phyloP scores from a whole-genome alignment of 1,140 invertebrate genomes.

The Brachionus rotundiformis region DNA sequence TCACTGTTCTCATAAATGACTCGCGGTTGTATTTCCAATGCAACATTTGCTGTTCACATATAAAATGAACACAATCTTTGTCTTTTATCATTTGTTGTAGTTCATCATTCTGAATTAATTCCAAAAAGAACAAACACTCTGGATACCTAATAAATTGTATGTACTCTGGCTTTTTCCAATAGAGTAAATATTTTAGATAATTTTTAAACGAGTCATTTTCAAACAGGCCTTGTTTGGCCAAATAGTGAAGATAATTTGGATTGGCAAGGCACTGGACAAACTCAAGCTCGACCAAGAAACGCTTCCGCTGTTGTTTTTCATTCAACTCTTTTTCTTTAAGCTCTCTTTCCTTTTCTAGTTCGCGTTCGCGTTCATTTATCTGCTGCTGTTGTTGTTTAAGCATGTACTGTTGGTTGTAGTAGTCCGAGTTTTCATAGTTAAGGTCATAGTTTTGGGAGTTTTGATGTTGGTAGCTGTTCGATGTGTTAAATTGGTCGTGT shows the following conservation, averaged over 20 bases:
- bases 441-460: background rate
- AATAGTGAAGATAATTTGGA: slow-evolving; percentile 51
- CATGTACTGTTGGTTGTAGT: slow-evolving; percentile 36
- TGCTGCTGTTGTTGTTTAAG: slow-evolving; percentile 43
- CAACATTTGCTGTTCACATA: slow-evolving; percentile 47
- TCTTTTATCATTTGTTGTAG: slow-evolving; percentile 25
- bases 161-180: slow-evolving; percentile 51
- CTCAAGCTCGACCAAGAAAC: slow-evolving; percentile 50
- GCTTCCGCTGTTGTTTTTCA: slow-evolving; percentile 32
- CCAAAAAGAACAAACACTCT: slow-evolving; percentile 42
- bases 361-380: background rate
- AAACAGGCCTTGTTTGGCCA: slow-evolving; percentile 39
- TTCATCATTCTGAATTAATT: slow-evolving; percentile 27
- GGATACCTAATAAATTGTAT: slow-evolving; percentile 52
- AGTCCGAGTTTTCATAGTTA: background rate
- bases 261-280: slow-evolving; percentile 52
- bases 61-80: slow-evolving; percentile 24
- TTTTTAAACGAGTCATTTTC: slow-evolving; percentile 49
- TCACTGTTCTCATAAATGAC: background rate
- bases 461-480: background rate
- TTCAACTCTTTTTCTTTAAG: slow-evolving; percentile 6
- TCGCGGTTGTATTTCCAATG: background rate
- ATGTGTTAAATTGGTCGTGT: background rate
- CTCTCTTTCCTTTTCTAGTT: slow-evolving; percentile 39
- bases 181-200: slow-evolving; percentile 52